These are phyloP conservation scores for Prunella himalayana DNA, from an alignment of 2,113 vertebrate genomes.

Conservation along the genomic window DNA sequence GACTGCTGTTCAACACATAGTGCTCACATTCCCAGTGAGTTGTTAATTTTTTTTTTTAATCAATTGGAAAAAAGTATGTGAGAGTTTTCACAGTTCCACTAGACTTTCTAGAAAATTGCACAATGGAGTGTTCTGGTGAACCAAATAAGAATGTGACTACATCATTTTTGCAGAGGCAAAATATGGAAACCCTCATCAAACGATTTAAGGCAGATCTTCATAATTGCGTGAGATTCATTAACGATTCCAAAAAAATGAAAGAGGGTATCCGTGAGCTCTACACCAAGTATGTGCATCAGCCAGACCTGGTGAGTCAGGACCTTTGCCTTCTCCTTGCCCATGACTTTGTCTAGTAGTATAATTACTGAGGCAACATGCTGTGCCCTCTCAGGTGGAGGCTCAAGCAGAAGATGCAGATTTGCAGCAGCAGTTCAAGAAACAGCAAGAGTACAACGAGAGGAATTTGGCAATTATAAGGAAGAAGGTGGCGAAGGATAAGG, in stretches of 20 bases:
- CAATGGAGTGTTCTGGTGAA: neutral
- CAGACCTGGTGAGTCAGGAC: conserved; percentile 77
- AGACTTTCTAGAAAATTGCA: neutral
- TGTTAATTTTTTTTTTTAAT: neutral
- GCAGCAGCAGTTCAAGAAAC: conserved; percentile 73
- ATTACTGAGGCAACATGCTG: neutral
- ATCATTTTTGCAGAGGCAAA: conserved; percentile 72
- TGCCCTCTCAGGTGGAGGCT: conserved; percentile 76
- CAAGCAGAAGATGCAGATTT: conserved; percentile 72
- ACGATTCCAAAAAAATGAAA: conserved; percentile 84
- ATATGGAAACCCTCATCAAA: conserved; percentile 75
- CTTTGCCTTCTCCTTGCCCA: neutral
- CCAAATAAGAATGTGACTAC: neutral
- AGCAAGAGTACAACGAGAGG: conserved; percentile 81
- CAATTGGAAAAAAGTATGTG: neutral
- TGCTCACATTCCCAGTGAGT: neutral
- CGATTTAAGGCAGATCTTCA: conserved; percentile 86
- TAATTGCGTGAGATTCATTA: conserved; percentile 80
- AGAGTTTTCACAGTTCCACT: neutral
- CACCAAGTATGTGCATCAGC: conserved; percentile 74
- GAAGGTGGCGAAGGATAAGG: conserved; percentile 75
- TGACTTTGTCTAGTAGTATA: neutral
- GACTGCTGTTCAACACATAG: neutral
- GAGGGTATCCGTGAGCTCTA: conserved; percentile 76
- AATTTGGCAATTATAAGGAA: conserved; percentile 79